phyloP scores from a whole-genome alignment of 2,888 invertebrate genomes.

The Polydrusus pterygomalis region DNA sequence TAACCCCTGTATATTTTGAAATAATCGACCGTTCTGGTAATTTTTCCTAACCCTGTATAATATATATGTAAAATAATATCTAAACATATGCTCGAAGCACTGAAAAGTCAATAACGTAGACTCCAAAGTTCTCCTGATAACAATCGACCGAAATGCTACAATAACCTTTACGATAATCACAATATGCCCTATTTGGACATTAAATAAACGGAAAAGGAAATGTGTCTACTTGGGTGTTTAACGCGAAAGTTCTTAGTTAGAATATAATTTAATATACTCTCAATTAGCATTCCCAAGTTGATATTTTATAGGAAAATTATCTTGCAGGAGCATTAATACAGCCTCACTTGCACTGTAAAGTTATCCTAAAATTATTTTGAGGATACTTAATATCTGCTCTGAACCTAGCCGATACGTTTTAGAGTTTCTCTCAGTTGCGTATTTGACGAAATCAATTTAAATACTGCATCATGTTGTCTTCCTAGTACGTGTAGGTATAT shows the following conservation, averaged over 20 bases:
- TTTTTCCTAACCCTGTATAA: no score
- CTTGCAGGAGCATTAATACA: slow-evolving; percentile 61
- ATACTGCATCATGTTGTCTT: not conserved
- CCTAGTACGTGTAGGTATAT: no score
- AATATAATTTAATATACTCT: slow-evolving; percentile 69
- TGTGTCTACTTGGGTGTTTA: slow-evolving; percentile 59
- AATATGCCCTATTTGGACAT: slow-evolving; percentile 38
- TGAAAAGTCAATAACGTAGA: slow-evolving; percentile 6
- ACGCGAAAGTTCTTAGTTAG: slow-evolving; percentile 41
- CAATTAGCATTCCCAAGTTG: slow-evolving; percentile 68
- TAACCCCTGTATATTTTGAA: no score
- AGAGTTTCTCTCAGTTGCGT: slow-evolving; percentile 6
- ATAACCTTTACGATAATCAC: slow-evolving; percentile 41
- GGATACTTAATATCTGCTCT: slow-evolving; percentile 2
- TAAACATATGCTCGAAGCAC: not conserved
- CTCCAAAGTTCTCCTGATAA: not conserved
- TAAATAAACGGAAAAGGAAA: slow-evolving; percentile 44
- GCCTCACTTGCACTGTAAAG: slow-evolving; percentile 28
- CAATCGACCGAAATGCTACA: slow-evolving; percentile 11
- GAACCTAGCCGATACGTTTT: slow-evolving; percentile 16
- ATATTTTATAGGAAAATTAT: slow-evolving; percentile 68
- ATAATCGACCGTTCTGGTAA: no score
- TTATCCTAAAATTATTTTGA: slow-evolving; percentile 18
- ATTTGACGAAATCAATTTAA: not conserved
- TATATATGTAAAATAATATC: no score